phyloP scores from a whole-genome alignment of 2,888 invertebrate genomes.

The Protophormia terraenovae region DNA sequence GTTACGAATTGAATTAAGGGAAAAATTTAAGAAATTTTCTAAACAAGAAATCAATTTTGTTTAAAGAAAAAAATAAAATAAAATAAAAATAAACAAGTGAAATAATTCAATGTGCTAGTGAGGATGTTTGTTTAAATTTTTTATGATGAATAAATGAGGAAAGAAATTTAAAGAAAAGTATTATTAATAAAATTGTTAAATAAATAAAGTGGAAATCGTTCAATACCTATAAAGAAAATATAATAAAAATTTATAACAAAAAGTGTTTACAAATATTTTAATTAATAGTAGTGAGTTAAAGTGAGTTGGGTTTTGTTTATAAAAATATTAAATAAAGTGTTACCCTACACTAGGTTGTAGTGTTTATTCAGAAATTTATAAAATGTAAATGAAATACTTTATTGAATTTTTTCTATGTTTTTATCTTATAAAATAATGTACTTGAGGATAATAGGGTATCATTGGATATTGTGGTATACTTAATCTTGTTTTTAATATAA shows the following conservation, averaged over 20 bases:
- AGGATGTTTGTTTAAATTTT: neutral
- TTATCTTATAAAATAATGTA: too few species aligned
- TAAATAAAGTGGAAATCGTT: slow-evolving; percentile 8
- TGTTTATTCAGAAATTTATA: too few species aligned
- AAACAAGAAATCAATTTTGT: slow-evolving; percentile 1
- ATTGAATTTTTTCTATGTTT: too few species aligned
- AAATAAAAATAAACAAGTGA: slow-evolving; percentile 12
- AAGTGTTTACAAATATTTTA: neutral
- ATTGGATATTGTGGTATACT: too few species aligned
- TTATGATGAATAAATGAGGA: neutral
- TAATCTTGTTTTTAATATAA: too few species aligned
- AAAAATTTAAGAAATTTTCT: neutral
- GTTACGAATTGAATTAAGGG: neutral
- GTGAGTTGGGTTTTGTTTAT: neutral
- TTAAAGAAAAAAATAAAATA: neutral
- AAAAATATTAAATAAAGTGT: neutral
- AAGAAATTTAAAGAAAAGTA: neutral
- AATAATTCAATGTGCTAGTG: neutral
- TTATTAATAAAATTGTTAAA: neutral
- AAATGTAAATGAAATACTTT: too few species aligned
- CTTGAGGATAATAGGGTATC: too few species aligned
- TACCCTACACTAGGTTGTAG: neutral
- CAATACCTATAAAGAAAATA: neutral
- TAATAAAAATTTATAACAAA: neutral
- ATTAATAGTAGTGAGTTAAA: neutral